A percentile compares a stretch with the other conserved stretches of the same genome.
These are phyloP conservation scores for Drosophila repletoides DNA, from an alignment of 1,140 invertebrate genomes.

Conservation along the genomic window DNA sequence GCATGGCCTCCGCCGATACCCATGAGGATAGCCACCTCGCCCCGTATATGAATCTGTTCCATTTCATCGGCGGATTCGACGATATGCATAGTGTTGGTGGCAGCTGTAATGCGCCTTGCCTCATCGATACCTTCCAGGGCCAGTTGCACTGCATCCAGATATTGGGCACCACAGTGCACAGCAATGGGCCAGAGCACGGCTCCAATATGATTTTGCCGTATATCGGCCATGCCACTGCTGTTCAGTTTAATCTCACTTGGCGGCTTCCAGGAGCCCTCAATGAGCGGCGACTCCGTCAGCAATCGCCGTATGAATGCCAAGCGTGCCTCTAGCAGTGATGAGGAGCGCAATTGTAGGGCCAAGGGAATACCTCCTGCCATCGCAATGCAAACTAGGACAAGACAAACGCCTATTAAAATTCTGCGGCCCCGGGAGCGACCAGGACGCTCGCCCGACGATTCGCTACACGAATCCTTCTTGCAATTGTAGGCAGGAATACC, in stretches of 20 bases:
- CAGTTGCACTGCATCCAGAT: slow-evolving; percentile 86
- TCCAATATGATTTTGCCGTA: slow-evolving; percentile 73
- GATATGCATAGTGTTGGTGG: slow-evolving; percentile 72
- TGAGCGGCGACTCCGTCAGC: slow-evolving; percentile 84
- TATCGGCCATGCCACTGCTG: slow-evolving; percentile 60
- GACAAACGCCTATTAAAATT: slow-evolving; percentile 60
- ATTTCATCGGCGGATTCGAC: slow-evolving; percentile 83
- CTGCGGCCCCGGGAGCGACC: slow-evolving; percentile 64
- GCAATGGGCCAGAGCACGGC: slow-evolving; percentile 87
- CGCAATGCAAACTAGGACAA: slow-evolving; percentile 70
- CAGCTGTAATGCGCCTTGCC: slow-evolving; percentile 84
- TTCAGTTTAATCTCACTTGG: slow-evolving; percentile 59
- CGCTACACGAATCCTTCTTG: slow-evolving; percentile 71
- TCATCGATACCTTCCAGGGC: slow-evolving; percentile 87
- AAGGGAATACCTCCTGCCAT: slow-evolving; percentile 83
- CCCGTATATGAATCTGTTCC: slow-evolving; percentile 85
- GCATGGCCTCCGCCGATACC: slow-evolving; percentile 90
- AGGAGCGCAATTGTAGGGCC: slow-evolving; percentile 84
- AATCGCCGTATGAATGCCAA: slow-evolving; percentile 85
- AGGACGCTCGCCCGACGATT: slow-evolving; percentile 55
- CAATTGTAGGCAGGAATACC: slow-evolving; percentile 62
- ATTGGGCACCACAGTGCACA: slow-evolving; percentile 85
- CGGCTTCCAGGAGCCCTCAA: slow-evolving; percentile 83
- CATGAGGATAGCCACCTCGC: slow-evolving; percentile 87
- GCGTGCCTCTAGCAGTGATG: slow-evolving; percentile 84